Evolutionary conservation across 1,140 invertebrate species (phyloP).

Genomic region (Saccostrea echinata): DNA sequence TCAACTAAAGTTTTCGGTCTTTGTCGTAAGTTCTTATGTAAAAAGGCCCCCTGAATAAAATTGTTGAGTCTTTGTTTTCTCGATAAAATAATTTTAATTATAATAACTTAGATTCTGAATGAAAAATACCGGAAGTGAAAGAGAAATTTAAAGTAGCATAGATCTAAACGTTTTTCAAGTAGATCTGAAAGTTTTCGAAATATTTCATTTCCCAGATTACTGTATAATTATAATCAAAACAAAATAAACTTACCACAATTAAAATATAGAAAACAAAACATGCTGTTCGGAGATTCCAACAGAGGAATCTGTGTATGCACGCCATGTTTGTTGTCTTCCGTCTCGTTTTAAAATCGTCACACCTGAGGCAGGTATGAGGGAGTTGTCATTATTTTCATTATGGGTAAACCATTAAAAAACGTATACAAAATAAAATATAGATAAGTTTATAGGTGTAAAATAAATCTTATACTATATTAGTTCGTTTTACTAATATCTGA

Average conservation of each 20-base stretch:
- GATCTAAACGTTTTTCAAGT: not conserved
- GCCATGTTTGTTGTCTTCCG: conserved; percentile 63
- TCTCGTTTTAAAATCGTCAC: conserved; percentile 54
- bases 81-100: not conserved
- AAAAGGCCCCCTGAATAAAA: too few species aligned
- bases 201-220: not conserved
- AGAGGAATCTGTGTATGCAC: conserved; percentile 69
- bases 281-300: conserved; percentile 70
- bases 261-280: conserved; percentile 66
- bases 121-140: not conserved
- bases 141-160: not conserved
- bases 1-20: too few species aligned
- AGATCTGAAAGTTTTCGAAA: not conserved
- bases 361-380: conserved; percentile 47
- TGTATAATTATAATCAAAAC: not conserved
- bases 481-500: too few species aligned
- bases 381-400: too few species aligned
- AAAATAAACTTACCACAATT: conserved; percentile 60
- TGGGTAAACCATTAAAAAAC: too few species aligned
- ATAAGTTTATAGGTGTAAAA: too few species aligned
- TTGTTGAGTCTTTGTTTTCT: too few species aligned
- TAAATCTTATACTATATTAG: too few species aligned
- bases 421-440: too few species aligned
- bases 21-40: too few species aligned
- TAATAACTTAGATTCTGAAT: not conserved